Base-by-base conservation (phyloP, 2,113 vertebrate genomes). In the Pipa parva region DNA sequence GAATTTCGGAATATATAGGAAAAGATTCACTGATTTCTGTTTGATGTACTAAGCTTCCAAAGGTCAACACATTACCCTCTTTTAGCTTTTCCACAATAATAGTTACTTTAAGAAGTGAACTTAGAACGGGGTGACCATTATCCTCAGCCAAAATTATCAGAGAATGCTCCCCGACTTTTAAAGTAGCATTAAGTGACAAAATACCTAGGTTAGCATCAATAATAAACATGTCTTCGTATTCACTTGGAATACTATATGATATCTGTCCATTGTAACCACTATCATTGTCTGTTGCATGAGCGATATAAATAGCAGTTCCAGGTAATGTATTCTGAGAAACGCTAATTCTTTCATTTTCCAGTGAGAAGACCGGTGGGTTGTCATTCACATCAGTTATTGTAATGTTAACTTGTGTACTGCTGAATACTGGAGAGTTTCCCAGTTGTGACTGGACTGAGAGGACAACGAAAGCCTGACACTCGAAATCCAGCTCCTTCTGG, bases 21-120 rank as follows among this genome's bases (percentile, higher is more conserved):
- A 88, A 78, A 18, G 74, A 78, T 79, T 97, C 96, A 7, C 89
- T 90, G 0, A 95, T 84, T 77, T 96, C 93, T 69, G 86, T 88
- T 71, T 90, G 91, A 74, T 97, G 97, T 6, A 93, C 79, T 42
- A 97, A 68, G 1, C 91, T 90, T 75, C 92, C 91, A 63, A 98
- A 98, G 24, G 82, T 72, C 65, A 95, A 74, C 39, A 75, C 28
- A 13, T 88, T 82, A 3, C 71, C 76, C 0, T 60, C 50, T 4
- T 80, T 72, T 1, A 60, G 81, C 10, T 66, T 74, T 31, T 93
- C 89, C 1, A 93, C 31, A 1, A 80, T 46, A 6, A 97, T 80
- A 0, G 75, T 82, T 29, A 98, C 74, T 7, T 48, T 56, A 31
- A 95, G 57, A 0, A 73, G 72, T n/a, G 94, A 82, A 42, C 83